These are phyloP conservation scores for Augiades crinisus DNA, from an alignment of 2,888 invertebrate species.

Conservation along the genomic window DNA sequence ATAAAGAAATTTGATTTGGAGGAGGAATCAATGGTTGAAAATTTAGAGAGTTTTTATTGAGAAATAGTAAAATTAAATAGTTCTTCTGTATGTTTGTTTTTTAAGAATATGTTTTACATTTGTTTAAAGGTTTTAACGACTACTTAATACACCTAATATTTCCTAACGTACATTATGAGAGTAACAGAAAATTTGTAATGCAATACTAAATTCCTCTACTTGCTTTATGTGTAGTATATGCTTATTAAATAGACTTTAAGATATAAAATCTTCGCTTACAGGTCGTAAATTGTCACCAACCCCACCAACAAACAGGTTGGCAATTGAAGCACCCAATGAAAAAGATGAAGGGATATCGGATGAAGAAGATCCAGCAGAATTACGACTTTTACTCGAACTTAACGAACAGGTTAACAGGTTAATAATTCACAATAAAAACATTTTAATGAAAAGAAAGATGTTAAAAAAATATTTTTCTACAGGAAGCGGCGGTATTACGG, in stretches of 20 bases:
- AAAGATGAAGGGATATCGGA: conserved; percentile 88
- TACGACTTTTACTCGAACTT: conserved; percentile 91
- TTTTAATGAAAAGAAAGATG: not conserved
- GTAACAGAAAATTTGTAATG: conserved; percentile 7
- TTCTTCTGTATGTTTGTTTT: conserved; percentile 24
- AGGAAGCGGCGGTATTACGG: conserved; percentile 91
- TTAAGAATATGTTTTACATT: not conserved
- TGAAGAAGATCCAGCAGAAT: conserved; percentile 91
- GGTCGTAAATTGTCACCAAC: conserved; percentile 87
- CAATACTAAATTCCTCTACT: conserved; percentile 18
- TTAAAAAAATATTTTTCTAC: conserved; percentile 18
- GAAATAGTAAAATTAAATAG: conserved; percentile 19
- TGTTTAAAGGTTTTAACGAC: not conserved
- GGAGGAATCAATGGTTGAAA: conserved; percentile 79
- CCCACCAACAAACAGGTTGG: conserved; percentile 83
- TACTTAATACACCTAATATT: conserved; percentile 21
- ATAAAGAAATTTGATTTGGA: too few relatives aligned
- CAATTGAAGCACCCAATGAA: conserved; percentile 84
- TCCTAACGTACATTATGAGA: conserved; percentile 22
- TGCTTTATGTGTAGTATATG: conserved; percentile 8
- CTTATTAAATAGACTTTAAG: conserved; percentile 22
- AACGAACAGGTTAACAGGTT: conserved; percentile 93
- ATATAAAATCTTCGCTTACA: conserved; percentile 44
- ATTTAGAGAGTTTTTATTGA: conserved; percentile 71
- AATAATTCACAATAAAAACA: not conserved